phyloP scores from a whole-genome alignment of 2,888 invertebrate genomes.

The Adelphocoris suturalis region DNA sequence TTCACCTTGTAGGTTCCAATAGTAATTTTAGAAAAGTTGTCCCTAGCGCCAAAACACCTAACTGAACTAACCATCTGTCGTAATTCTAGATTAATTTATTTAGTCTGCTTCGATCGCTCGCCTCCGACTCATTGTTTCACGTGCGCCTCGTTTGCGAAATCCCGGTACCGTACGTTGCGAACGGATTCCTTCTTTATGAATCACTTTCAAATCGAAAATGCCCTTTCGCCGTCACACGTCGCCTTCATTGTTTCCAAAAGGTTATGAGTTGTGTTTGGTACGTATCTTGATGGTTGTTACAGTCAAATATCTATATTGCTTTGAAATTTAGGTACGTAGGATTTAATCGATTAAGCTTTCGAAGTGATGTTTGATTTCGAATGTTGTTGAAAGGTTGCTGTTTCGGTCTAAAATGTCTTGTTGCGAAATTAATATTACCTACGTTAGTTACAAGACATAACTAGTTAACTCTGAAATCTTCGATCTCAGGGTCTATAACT shows the following conservation, averaged over 20 bases:
- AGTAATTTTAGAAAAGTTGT: constrained; percentile 55
- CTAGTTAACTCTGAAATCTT: too few relatives aligned
- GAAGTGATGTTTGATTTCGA: too few relatives aligned
- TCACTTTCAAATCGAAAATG: constrained; percentile 15
- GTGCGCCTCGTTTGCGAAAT: neutral
- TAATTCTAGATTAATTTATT: constrained; percentile 58
- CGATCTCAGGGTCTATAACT: too few relatives aligned
- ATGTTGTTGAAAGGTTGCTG: too few relatives aligned
- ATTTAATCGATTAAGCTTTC: too few relatives aligned
- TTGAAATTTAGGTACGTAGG: too few relatives aligned
- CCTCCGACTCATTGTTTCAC: neutral
- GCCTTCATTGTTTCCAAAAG: constrained; percentile 47
- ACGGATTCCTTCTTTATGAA: constrained; percentile 7
- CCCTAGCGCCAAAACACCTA: constrained; percentile 55
- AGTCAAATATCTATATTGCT: too few relatives aligned
- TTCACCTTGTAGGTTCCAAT: constrained; percentile 51
- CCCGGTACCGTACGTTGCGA: neutral
- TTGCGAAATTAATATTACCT: too few relatives aligned
- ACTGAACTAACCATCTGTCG: constrained; percentile 20
- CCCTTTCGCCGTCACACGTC: constrained; percentile 49
- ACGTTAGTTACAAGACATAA: too few relatives aligned
- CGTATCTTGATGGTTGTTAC: neutral
- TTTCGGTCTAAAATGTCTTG: too few relatives aligned
- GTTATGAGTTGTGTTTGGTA: neutral
- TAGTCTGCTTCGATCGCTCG: constrained; percentile 37